phyloP scores from a whole-genome alignment of 2,888 invertebrate genomes.

The Ditylenchus weischeri region DNA sequence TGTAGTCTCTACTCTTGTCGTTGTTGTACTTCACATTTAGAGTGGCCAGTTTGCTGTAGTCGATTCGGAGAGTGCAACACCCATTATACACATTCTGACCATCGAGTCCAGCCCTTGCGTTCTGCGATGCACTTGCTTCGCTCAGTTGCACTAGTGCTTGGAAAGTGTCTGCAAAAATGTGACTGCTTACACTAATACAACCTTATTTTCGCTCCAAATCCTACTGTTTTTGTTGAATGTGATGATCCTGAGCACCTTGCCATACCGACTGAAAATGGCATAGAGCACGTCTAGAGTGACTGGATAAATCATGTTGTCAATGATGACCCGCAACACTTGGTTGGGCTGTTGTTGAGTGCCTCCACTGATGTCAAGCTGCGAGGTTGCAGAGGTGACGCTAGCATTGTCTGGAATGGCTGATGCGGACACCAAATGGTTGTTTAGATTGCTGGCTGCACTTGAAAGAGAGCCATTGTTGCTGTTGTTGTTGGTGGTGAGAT shows the following conservation, averaged over 20 bases:
- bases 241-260: conserved; percentile 97
- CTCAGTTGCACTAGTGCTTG: conserved; percentile 98
- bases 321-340: conserved; percentile 89
- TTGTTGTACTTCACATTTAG: conserved; percentile 99
- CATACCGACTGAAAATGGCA: conserved; percentile 92
- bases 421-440: no score
- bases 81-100: conserved; percentile 87
- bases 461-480: no score
- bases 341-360: conserved; percentile 65
- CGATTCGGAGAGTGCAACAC: conserved; percentile 96
- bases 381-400: not conserved
- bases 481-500: no score
- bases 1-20: conserved; percentile 98
- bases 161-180: conserved; percentile 75
- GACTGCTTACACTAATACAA: conserved; percentile 5
- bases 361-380: conserved; percentile 68
- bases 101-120: conserved; percentile 92
- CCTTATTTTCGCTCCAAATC: not conserved
- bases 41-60: conserved; percentile 95
- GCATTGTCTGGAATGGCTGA: no score
- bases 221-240: conserved; percentile 99
- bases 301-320: conserved; percentile 97
- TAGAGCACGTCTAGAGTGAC: conserved; percentile 94
- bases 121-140: conserved; percentile 91
- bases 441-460: no score